phyloP scores from a whole-genome alignment of 2,113 vertebrate genomes.

The Alethe diademata region DNA sequence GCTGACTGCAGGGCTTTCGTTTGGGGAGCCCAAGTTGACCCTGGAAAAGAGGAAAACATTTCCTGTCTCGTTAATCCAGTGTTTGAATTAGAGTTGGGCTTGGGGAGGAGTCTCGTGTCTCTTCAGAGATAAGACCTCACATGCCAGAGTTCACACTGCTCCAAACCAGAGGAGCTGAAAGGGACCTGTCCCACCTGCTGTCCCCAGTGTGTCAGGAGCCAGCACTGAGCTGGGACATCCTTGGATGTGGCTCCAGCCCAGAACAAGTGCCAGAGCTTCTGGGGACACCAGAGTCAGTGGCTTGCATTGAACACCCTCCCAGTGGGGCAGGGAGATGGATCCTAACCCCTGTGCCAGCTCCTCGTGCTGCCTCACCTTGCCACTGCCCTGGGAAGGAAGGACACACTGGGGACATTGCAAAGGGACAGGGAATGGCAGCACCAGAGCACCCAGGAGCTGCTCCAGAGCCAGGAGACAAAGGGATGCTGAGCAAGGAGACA shows the following conservation, averaged over 20 bases:
- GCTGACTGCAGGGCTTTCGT: neutral
- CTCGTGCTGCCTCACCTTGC: fast-evolving
- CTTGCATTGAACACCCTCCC: fast-evolving
- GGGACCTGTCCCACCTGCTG: neutral
- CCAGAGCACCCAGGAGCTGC: neutral
- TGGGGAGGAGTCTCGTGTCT: neutral
- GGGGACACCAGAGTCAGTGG: neutral
- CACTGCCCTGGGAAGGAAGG: neutral
- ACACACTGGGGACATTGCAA: neutral
- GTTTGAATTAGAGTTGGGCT: slow-evolving; percentile 9
- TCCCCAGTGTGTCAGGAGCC: fast-evolving
- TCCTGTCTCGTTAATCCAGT: neutral
- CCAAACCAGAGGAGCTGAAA: neutral
- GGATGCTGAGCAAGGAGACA: neutral
- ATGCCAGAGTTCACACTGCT: neutral
- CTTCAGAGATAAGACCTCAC: neutral
- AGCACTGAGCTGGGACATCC: neutral
- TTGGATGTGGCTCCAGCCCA: neutral
- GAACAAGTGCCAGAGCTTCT: neutral
- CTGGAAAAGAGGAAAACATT: neutral
- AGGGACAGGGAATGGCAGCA: neutral
- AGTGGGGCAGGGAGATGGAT: fast-evolving
- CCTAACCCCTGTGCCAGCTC: neutral
- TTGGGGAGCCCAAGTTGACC: neutral
- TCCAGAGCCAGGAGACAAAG: neutral